Evolutionary conservation across 1,140 invertebrate species (phyloP).

Genomic region (Heliconius hewitsoni): DNA sequence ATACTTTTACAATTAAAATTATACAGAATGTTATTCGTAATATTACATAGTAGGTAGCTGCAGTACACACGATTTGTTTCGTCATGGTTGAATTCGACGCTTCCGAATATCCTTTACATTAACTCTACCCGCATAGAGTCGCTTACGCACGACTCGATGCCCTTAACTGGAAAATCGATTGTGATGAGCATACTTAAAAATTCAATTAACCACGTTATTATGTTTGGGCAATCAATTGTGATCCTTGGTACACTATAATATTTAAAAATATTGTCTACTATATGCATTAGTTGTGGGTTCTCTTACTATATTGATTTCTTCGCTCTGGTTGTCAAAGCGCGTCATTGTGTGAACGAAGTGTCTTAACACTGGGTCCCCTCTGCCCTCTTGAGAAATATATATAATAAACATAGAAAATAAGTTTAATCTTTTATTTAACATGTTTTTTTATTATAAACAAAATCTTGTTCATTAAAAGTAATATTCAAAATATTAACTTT

Average conservation of each 20-base stretch:
- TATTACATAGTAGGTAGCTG: not conserved
- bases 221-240: not conserved
- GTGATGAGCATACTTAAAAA: slow-evolving; percentile 44
- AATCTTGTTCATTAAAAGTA: not conserved
- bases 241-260: not conserved
- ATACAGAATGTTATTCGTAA: not conserved
- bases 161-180: slow-evolving; percentile 44
- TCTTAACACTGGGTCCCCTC: no score
- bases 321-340: no score
- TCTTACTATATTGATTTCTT: no score
- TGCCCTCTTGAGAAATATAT: no score
- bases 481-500: no score
- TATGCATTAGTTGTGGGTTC: no score
- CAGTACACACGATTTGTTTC: slow-evolving; percentile 26
- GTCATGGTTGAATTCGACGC: slow-evolving; percentile 24
- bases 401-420: no score
- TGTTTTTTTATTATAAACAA: not conserved
- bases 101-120: slow-evolving; percentile 17
- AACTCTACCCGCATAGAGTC: slow-evolving; percentile 23
- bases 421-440: not conserved
- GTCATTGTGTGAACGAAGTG: no score
- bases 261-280: no score
- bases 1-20: not conserved
- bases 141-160: slow-evolving; percentile 44
- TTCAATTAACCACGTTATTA: not conserved